Base-by-base conservation (phyloP, 37 sponge, comb jelly and placozoan genomes). In the Diacarnus erythraeanus region DNA sequence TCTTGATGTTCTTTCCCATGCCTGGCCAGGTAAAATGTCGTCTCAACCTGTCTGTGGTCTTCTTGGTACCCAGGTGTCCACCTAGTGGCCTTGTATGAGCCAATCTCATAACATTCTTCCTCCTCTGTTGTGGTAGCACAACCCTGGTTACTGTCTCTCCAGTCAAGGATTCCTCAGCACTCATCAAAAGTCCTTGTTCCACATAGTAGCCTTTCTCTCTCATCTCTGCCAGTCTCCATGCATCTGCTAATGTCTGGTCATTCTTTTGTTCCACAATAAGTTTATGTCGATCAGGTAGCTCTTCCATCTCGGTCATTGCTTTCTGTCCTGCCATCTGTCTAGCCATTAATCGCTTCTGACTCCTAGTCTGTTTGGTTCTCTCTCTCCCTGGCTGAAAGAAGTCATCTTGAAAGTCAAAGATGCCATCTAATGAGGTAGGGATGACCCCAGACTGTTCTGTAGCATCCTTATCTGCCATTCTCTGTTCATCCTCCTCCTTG, bases 1-100 rank as follows among this genome's bases (percentile, higher is more conserved):
- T 42, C 27, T 23, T n/a, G n/a, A n/a, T n/a, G n/a, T n/a, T n/a
- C n/a, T n/a, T n/a, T n/a, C n/a, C n/a, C n/a, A n/a, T n/a, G n/a
- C 74, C 76, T 2, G 84, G 90, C 90, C 85, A 90, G 35, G 79
- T 80, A 57, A 81, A 90, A 15, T 69, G 69, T 58, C 65, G 69
- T 36, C 59, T 36, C 29, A 89, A 21, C 69, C 84, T 40, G 61
- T 57, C 41, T 29, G 54, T 42, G 18, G 90, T 84, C 80, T 81
- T 89, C 61, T 74, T 75, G 25, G 51, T 64, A 15, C 90, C 90
- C 38, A 84, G 57, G 57, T 89, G 85, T 44, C 84, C 90, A 10
- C 60, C 90, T 25, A 89, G 43, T 10, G 83, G 80, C 3, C 77
- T 42, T 2, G 36, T 4, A 39, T 83, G 83, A 2, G 83, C 89